phyloP scores from a whole-genome alignment of 2,888 invertebrate genomes.

The Lycia hirtaria region DNA sequence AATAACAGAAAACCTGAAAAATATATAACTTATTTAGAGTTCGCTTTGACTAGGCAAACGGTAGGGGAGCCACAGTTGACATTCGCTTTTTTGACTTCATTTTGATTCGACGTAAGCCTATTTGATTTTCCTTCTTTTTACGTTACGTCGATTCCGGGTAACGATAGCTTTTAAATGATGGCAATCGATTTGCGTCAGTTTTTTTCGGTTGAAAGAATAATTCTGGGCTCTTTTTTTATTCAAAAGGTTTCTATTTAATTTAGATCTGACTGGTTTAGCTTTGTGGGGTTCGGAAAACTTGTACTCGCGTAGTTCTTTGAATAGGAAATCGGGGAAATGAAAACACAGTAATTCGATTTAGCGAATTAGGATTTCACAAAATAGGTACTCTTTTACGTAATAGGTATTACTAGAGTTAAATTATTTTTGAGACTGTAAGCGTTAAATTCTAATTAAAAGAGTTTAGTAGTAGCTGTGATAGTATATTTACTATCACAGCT shows the following conservation, averaged over 20 bases:
- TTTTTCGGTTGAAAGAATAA: slow-evolving; percentile 23
- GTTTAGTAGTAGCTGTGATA: no score
- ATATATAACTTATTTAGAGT: slow-evolving; percentile 1
- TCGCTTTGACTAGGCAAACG: slow-evolving; percentile 12
- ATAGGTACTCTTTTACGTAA: no score
- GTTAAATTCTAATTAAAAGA: no score
- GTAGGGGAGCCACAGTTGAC: slow-evolving; percentile 34
- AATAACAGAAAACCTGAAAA: background rate
- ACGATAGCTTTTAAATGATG: slow-evolving; percentile 39
- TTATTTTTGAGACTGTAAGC: no score
- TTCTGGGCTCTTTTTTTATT: slow-evolving; percentile 23
- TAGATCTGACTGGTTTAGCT: background rate
- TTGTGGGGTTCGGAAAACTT: background rate
- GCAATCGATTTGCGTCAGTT: slow-evolving; percentile 30
- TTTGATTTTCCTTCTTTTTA: slow-evolving; percentile 40
- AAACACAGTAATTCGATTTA: no score
- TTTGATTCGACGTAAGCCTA: slow-evolving; percentile 43
- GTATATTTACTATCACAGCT: no score
- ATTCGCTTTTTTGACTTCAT: slow-evolving; percentile 41
- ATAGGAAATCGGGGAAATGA: background rate
- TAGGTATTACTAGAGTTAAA: no score
- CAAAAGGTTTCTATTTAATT: slow-evolving; percentile 25
- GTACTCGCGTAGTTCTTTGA: background rate
- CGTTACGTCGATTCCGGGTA: slow-evolving; percentile 34
- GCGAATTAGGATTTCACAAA: background rate